These are phyloP conservation scores for Anguilla rostrata DNA, from an alignment of 2,113 vertebrate species.

Conservation along the genomic window DNA sequence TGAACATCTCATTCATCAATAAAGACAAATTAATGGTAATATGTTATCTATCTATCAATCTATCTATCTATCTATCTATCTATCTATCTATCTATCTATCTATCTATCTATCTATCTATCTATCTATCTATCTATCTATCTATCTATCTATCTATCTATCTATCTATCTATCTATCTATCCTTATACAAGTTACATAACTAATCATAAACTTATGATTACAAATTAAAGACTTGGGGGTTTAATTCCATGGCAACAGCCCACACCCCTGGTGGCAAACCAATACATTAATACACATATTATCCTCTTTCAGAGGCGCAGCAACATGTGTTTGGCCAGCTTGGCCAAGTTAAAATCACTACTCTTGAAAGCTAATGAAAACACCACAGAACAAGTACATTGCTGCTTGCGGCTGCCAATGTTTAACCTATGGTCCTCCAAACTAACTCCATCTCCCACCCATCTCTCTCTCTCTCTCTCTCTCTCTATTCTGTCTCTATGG, in stretches of 20 bases:
- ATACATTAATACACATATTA: constrained; percentile 24
- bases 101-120: too few relatives aligned
- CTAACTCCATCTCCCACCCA: constrained; percentile 28
- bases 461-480: not conserved
- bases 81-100: not conserved
- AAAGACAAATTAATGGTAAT: not conserved
- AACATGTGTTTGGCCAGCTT: constrained; percentile 34
- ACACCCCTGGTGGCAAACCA: not conserved
- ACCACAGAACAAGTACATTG: constrained; percentile 25
- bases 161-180: not conserved
- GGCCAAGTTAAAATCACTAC: constrained; percentile 23
- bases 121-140: too few relatives aligned
- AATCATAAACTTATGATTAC: not conserved
- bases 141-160: too few relatives aligned
- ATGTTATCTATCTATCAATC: too few relatives aligned
- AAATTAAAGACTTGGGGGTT: not conserved
- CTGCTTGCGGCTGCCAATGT: constrained; percentile 31
- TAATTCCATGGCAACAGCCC: not conserved
- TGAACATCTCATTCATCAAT: constrained; percentile 55
- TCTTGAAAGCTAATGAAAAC: constrained; percentile 38
- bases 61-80: too few relatives aligned
- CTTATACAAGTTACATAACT: not conserved
- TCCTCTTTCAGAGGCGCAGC: constrained; percentile 18
- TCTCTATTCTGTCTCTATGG: not conserved
- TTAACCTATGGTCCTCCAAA: constrained; percentile 31